Conservation (phyloP, 2,888 invertebrate genomes). For the Aleiodes testaceus region DNA sequence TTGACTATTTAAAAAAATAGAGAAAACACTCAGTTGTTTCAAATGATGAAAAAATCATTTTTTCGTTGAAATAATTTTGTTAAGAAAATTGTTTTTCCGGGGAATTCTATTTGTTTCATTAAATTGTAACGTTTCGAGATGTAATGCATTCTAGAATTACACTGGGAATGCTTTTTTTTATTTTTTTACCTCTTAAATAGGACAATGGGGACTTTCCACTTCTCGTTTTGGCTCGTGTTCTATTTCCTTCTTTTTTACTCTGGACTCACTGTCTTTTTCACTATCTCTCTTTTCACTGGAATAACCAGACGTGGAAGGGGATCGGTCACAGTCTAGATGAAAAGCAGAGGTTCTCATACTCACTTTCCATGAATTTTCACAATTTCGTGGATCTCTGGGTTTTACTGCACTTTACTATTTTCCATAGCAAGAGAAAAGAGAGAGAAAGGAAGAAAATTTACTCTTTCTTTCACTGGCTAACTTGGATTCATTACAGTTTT, state of each 20-base stretch:
- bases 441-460: neutral
- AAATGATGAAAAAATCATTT: no score
- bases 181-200: conserved; percentile 10
- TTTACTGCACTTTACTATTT: conserved; percentile 25
- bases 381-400: neutral
- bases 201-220: conserved; percentile 26
- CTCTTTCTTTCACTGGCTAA: no score
- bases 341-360: conserved; percentile 16
- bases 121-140: neutral
- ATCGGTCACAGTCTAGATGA: conserved; percentile 44
- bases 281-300: conserved; percentile 18
- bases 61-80: no score
- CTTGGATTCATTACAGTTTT: no score
- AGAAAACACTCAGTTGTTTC: no score
- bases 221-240: conserved; percentile 22
- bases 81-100: no score
- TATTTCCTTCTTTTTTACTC: conserved; percentile 22
- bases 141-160: conserved; percentile 10
- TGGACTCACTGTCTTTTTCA: neutral
- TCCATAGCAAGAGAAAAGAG: neutral
- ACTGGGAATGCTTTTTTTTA: neutral
- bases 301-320: conserved; percentile 3
- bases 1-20: no score
- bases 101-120: no score
- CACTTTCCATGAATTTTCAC: no score